These are phyloP conservation scores for Andrena chrysosceles DNA, from an alignment of 2,888 invertebrate genomes.

Conservation along the genomic window DNA sequence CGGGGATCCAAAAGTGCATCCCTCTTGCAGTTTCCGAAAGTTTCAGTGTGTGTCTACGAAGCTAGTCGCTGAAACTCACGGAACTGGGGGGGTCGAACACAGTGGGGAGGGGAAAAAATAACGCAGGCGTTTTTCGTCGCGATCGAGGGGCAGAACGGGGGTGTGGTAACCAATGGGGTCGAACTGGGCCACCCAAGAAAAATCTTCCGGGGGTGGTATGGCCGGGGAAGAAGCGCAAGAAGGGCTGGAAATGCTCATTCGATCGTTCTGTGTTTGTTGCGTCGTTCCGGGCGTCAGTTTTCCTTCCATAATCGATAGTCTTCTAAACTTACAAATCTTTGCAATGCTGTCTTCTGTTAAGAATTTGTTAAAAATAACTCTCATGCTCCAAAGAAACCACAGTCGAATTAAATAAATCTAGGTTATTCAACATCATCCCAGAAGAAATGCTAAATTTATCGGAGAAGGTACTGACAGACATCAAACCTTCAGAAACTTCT, in stretches of 20 bases:
- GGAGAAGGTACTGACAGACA: too few relatives aligned
- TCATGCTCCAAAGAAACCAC: too few relatives aligned
- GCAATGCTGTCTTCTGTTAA: too few relatives aligned
- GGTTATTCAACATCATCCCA: too few relatives aligned
- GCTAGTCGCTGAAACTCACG: conserved; percentile 8
- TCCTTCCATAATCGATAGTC: too few relatives aligned
- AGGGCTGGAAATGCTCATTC: conserved; percentile 69
- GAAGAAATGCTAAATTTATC: too few relatives aligned
- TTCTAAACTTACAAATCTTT: too few relatives aligned
- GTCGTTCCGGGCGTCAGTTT: conserved; percentile 15
- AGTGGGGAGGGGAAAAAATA: conserved; percentile 44
- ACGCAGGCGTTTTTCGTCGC: conserved; percentile 58
- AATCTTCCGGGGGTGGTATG: conserved; percentile 75
- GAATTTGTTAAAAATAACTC: too few relatives aligned
- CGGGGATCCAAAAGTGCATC: too few relatives aligned
- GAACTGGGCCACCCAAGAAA: conserved; percentile 82
- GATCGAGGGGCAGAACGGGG: conserved; percentile 65
- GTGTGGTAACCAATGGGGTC: conserved; percentile 80
- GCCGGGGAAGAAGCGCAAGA: conserved; percentile 43
- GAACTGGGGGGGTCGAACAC: conserved; percentile 14
- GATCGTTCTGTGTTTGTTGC: conserved; percentile 60
- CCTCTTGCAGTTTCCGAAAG: too few relatives aligned
- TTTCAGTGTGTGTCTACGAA: not conserved
- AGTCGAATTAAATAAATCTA: too few relatives aligned
- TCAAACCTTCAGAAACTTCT: too few relatives aligned